A percentile compares a stretch with the other conserved stretches of the same genome.
These are phyloP conservation scores for Heterohyrax brucei DNA, from an alignment of 2,797 vertebrate genomes.

Conservation along the genomic window DNA sequence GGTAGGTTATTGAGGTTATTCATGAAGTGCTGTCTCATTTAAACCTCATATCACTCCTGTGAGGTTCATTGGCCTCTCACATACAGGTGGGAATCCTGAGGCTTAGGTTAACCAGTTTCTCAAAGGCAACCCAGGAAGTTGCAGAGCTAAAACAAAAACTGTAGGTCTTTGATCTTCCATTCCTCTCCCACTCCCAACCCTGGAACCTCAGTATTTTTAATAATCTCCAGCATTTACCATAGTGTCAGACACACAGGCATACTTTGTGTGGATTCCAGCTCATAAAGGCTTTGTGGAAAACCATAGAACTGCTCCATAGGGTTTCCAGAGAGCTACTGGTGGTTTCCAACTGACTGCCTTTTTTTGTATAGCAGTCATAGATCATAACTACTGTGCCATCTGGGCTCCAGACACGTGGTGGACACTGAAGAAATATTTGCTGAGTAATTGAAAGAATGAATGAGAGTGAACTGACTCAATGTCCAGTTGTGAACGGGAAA, in stretches of 20 bases:
- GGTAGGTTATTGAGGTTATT: too few species aligned
- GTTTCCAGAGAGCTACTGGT: too few species aligned
- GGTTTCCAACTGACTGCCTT: too few species aligned
- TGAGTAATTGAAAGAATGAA: conserved; percentile 72
- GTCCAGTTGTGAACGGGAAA: conserved; percentile 71
- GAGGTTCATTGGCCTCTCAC: background rate
- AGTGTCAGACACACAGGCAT: background rate
- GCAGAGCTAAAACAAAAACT: background rate
- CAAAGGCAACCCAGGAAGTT: background rate
- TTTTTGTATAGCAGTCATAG: too few species aligned
- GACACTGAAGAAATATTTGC: conserved; percentile 56
- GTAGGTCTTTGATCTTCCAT: background rate
- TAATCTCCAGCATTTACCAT: conserved; percentile 2
- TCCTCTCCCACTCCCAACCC: background rate
- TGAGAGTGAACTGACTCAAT: conserved; percentile 49
- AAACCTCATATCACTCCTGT: background rate
- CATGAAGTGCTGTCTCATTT: background rate
- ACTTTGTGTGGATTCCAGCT: too few species aligned
- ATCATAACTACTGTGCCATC: too few species aligned
- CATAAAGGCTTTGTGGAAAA: too few species aligned
- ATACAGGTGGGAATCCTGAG: conserved; percentile 47
- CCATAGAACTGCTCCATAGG: too few species aligned
- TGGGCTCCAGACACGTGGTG: background rate
- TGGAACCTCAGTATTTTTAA: background rate
- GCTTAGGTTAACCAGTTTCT: background rate